phyloP scores from a whole-genome alignment of 1,140 invertebrate species.

The Heliconius hewitsoni region DNA sequence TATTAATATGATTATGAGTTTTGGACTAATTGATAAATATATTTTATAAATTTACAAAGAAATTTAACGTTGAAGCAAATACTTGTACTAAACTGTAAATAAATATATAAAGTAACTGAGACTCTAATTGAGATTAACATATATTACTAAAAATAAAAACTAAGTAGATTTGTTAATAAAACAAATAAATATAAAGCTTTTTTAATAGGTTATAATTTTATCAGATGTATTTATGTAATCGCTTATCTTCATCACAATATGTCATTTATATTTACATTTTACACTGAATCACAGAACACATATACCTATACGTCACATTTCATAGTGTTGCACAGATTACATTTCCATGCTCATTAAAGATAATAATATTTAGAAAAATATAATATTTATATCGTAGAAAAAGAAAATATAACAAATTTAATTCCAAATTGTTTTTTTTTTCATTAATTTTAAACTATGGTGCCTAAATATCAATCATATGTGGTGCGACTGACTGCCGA shows the following conservation, averaged over 20 bases:
- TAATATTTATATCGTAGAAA: too few relatives aligned
- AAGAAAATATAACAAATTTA: too few relatives aligned
- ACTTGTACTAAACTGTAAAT: neutral
- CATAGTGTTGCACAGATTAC: neutral
- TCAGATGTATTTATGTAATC: neutral
- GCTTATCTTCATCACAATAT: neutral
- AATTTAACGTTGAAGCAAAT: neutral
- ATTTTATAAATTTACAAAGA: neutral
- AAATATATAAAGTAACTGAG: neutral
- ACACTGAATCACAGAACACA: neutral
- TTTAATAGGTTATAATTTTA: neutral
- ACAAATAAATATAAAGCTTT: neutral
- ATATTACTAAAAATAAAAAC: neutral
- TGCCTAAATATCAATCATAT: too few relatives aligned
- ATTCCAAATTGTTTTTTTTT: too few relatives aligned
- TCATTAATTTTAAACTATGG: too few relatives aligned
- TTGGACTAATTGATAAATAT: neutral
- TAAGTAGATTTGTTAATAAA: neutral
- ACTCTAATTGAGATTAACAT: neutral
- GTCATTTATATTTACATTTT: neutral
- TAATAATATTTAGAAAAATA: too few relatives aligned
- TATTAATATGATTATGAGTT: neutral
- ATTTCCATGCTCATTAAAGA: neutral
- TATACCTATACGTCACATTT: neutral
- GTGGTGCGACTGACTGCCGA: too few relatives aligned